phyloP scores from a whole-genome alignment of 2,888 invertebrate genomes.

The Sarcophaga carnaria region DNA sequence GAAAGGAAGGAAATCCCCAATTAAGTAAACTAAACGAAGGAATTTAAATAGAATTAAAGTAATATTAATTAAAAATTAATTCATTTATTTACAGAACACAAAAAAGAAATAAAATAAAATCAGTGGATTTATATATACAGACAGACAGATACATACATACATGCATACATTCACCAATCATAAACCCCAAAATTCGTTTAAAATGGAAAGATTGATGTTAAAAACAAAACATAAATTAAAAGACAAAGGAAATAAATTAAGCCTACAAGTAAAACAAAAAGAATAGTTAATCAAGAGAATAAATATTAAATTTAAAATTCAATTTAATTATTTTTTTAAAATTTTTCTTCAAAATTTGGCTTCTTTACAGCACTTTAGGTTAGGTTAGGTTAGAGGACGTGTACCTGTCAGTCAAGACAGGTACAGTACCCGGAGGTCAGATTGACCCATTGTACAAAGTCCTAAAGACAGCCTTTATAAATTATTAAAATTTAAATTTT shows the following conservation, averaged over 20 bases:
- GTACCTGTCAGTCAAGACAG: too few species aligned
- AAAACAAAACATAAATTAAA: slow-evolving; percentile 30
- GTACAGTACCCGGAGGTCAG: too few species aligned
- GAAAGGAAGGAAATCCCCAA: slow-evolving; percentile 57
- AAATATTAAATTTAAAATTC: not conserved
- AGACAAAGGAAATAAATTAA: not conserved
- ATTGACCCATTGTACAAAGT: too few species aligned
- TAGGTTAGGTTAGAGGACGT: too few species aligned
- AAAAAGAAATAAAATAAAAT: slow-evolving; percentile 30
- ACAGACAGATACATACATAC: slow-evolving; percentile 7
- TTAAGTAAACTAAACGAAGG: slow-evolving; percentile 69
- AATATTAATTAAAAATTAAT: slow-evolving; percentile 51
- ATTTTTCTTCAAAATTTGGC: slow-evolving; percentile 33
- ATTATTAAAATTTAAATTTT: not conserved
- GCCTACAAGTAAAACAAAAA: slow-evolving; percentile 57
- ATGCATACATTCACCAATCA: not conserved
- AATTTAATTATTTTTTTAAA: not conserved
- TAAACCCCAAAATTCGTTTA: slow-evolving; percentile 53
- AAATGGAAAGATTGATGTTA: slow-evolving; percentile 68
- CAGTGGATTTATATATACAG: slow-evolving; percentile 44
- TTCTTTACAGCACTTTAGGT: slow-evolving; percentile 46
- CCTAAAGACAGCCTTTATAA: slow-evolving; percentile 21
- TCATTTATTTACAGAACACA: slow-evolving; percentile 36
- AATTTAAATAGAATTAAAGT: slow-evolving; percentile 68
- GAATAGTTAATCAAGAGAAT: slow-evolving; percentile 20